Evolutionary conservation across 35 echinoderm and acorn worm genomes (phyloP), one percentile per base, ranked within the genome.

Genomic region (Heliocidaris erythrogramma): DNA sequence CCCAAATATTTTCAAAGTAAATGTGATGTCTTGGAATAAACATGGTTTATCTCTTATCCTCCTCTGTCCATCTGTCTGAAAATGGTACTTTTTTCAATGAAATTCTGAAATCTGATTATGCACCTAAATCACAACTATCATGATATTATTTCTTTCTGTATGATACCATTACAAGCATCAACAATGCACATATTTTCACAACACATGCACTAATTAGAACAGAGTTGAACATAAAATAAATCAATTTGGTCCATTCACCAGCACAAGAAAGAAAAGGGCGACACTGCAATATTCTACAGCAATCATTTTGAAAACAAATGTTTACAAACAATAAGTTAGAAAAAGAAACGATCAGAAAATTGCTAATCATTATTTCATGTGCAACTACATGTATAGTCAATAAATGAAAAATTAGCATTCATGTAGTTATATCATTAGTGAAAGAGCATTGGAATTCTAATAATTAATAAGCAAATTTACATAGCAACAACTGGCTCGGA

Each of bases 401-500:
- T 78, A 78, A 18, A 78, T 24, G 27, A 16, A 21, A 78, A 78
- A 78, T 78, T 29, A 78, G 21, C 18, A 78, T n/a, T n/a, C n/a
- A n/a, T n/a, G n/a, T 78, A 78, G 27, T 21, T 2, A 78, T n/a
- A 78, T 78, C 5, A n/a, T 78, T 78, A 78, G 65, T 78, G 65
- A 78, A 78, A 78, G 65, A 78, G 65, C 65, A 6, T n/a, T 78
- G 65, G 65, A 78, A 78, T 78, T 78, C 65, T 78, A 78, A 78
- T n/a, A 78, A 78, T 78, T 78, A 78, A 78, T 24, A 27, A 78
- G 18, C 65, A 78, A 78, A 78, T 78, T n/a, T 78, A 78, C 65
- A 78, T 78, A 78, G 18, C 65, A 29, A 78, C 18, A 78, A n/a
- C 65, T 78, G 65, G 65, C 65, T 78, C 65, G 65, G 65, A 78